A percentile compares a stretch with the other conserved stretches of the same genome.
These are phyloP conservation scores for Cerastoderma edule DNA, from an alignment of 2,888 invertebrate species.

Conservation along the genomic window DNA sequence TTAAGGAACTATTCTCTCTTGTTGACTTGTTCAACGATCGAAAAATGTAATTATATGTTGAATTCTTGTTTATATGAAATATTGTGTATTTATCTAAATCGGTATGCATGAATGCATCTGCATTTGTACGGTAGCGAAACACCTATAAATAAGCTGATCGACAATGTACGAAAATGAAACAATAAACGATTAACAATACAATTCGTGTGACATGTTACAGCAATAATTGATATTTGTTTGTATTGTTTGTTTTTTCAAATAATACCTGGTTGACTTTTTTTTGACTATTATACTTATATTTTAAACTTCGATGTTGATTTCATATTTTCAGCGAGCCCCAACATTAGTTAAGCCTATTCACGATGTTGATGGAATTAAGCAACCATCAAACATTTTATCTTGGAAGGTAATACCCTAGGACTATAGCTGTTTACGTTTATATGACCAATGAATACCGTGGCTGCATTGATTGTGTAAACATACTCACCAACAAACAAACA, in stretches of 20 bases:
- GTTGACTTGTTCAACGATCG: neutral
- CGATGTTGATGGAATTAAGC: constrained; percentile 71
- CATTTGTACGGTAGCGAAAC: neutral
- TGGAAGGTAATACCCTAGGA: constrained; percentile 72
- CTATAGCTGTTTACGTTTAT: neutral
- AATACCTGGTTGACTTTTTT: no score
- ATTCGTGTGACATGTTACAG: no score
- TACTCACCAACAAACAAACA: no score
- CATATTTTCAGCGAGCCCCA: constrained; percentile 54
- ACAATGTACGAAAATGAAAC: neutral
- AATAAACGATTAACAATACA: constrained; percentile 19
- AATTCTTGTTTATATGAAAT: neutral
- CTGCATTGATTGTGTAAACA: no score
- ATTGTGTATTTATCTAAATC: neutral
- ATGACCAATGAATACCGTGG: constrained; percentile 16
- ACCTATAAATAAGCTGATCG: constrained; percentile 24
- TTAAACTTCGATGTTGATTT: no score
- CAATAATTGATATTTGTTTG: no score
- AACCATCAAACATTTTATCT: constrained; percentile 74
- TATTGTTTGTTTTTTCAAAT: no score
- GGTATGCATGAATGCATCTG: constrained; percentile 1
- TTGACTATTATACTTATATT: no score
- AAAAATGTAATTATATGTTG: neutral
- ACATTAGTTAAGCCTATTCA: constrained; percentile 62
- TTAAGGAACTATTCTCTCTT: neutral